Percentiles rank a stretch among this genome's conserved stretches.
These are phyloP conservation scores for Gymnoscelis rufifasciata DNA, from an alignment of 2,888 invertebrate species.

Conservation along the genomic window DNA sequence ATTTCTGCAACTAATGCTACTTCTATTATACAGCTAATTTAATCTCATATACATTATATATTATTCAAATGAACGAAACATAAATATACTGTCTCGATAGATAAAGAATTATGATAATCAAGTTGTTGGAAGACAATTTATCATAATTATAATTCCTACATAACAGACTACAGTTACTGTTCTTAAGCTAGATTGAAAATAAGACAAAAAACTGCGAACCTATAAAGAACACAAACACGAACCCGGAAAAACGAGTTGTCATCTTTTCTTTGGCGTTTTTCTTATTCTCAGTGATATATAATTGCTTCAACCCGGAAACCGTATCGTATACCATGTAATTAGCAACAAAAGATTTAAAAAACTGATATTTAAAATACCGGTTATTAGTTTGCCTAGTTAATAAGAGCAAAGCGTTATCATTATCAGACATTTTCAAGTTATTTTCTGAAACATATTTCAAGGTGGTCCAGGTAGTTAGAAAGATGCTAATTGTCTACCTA, in stretches of 20 bases:
- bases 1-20: no score
- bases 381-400: conserved; percentile 10
- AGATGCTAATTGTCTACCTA: conserved; percentile 7
- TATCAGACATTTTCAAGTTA: no score
- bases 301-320: background rate
- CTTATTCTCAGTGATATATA: background rate
- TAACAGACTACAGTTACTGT: no score
- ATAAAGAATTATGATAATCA: no score
- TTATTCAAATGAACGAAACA: no score
- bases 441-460: conserved; percentile 3
- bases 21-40: no score
- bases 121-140: no score
- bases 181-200: background rate
- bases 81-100: no score
- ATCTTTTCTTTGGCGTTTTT: background rate
- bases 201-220: no score
- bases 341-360: background rate
- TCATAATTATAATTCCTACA: no score
- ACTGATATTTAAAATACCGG: background rate
- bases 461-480: conserved; percentile 8
- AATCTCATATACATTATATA: no score
- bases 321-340: background rate
- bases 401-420: no score
- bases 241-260: background rate
- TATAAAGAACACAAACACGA: background rate